These are phyloP conservation scores for Oreohelix idahoensis DNA, from an alignment of 1,140 invertebrate genomes.

Conservation along the genomic window DNA sequence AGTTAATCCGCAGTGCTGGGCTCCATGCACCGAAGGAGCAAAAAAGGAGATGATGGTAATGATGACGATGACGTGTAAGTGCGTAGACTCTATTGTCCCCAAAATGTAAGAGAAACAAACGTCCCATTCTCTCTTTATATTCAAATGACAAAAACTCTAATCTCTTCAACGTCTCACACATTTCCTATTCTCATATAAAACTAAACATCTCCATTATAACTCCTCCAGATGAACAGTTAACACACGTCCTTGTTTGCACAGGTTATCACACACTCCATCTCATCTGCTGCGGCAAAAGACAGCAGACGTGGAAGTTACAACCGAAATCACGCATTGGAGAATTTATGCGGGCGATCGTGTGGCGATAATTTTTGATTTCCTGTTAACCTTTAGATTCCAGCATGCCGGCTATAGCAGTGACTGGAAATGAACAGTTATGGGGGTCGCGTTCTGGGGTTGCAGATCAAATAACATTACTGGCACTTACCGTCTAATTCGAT, in stretches of 20 bases:
- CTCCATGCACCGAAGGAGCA: too few relatives aligned
- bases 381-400: conserved; percentile 14
- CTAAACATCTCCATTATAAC: not conserved
- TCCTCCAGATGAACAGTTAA: not conserved
- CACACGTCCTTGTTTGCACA: not conserved
- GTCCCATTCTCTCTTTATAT: too few relatives aligned
- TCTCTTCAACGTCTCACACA: too few relatives aligned
- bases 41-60: too few relatives aligned
- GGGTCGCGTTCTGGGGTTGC: not conserved
- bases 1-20: too few relatives aligned
- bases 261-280: not conserved
- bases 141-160: too few relatives aligned
- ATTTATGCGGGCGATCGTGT: conserved; percentile 8
- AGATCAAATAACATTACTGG: conserved; percentile 1
- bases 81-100: too few relatives aligned
- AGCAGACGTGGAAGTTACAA: not conserved
- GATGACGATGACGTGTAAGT: too few relatives aligned
- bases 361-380: conserved; percentile 17
- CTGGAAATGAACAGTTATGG: conserved; percentile 12
- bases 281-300: not conserved
- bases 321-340: not conserved
- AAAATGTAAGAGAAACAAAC: too few relatives aligned
- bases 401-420: not conserved
- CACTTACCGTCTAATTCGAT: not conserved
- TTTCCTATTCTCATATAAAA: too few relatives aligned